These are phyloP conservation scores for Ptilonorhynchus violaceus DNA, from an alignment of 2,113 vertebrate species.

Conservation along the genomic window DNA sequence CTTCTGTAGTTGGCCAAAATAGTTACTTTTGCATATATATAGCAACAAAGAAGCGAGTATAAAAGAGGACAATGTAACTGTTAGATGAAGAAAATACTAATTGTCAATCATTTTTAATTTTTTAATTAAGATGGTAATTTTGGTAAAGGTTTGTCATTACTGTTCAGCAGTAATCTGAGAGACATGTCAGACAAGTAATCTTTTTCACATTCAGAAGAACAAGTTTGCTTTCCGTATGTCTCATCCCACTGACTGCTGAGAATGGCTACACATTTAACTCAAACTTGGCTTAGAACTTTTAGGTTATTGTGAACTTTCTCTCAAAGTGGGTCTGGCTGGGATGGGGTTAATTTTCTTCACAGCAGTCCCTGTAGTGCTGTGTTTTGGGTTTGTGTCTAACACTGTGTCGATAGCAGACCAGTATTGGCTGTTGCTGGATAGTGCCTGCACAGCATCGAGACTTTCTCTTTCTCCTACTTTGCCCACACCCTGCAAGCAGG, in stretches of 20 bases:
- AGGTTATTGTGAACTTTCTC: background rate
- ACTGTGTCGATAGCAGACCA: background rate
- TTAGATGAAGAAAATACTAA: background rate
- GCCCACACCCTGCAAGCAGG: background rate
- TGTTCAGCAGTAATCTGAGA: background rate
- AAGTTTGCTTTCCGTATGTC: background rate
- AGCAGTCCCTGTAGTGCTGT: background rate
- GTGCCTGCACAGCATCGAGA: background rate
- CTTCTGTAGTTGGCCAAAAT: background rate
- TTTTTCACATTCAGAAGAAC: background rate
- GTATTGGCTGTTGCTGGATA: background rate
- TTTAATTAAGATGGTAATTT: background rate
- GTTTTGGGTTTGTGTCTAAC: background rate
- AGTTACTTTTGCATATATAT: background rate
- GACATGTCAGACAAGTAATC: too few species aligned
- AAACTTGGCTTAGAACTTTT: background rate
- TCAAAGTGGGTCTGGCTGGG: background rate
- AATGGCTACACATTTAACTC: background rate
- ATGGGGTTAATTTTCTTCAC: background rate
- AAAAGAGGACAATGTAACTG: background rate
- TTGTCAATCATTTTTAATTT: background rate
- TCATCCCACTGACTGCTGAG: background rate
- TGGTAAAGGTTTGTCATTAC: background rate
- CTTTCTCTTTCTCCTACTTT: background rate
- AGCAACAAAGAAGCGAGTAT: accelerated